Conservation (phyloP, 2,888 invertebrate genomes). For the Brachylomia viminalis region DNA sequence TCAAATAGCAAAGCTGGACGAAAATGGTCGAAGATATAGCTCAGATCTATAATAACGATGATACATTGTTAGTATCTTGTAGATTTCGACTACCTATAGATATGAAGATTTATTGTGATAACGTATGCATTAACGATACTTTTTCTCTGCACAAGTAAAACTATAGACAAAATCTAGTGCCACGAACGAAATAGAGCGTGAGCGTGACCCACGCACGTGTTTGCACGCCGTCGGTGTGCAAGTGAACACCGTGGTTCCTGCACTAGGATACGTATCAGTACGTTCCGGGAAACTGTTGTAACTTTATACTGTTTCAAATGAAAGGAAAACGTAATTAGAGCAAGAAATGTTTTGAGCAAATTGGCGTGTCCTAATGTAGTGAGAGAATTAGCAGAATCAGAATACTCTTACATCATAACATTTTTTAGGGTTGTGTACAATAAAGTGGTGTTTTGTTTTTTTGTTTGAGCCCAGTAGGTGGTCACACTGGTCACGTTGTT, state of each 20-base stretch:
- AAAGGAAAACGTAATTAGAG: slow-evolving; percentile 32
- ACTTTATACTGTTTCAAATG: slow-evolving; percentile 26
- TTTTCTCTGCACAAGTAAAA: background rate
- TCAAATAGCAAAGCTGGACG: too few species aligned
- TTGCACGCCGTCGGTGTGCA: background rate
- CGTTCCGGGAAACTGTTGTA: slow-evolving; percentile 37
- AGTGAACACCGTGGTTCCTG: slow-evolving; percentile 35
- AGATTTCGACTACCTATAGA: too few species aligned
- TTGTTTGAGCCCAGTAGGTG: too few species aligned
- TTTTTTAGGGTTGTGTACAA: too few species aligned
- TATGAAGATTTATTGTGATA: too few species aligned
- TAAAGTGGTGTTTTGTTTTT: too few species aligned
- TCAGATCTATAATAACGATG: too few species aligned
- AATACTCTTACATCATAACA: background rate
- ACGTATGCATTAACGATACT: too few species aligned
- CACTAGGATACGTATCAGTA: slow-evolving; percentile 27
- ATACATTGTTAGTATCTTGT: too few species aligned
- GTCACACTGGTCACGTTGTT: too few species aligned
- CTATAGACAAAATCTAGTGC: background rate
- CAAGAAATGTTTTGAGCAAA: slow-evolving; percentile 22
- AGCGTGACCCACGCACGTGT: slow-evolving; percentile 5
- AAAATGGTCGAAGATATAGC: too few species aligned
- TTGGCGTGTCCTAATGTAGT: background rate
- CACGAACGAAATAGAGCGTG: slow-evolving; percentile 4
- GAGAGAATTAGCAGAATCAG: background rate